Base-by-base conservation (phyloP, 2,797 vertebrate genomes). In the Karalla daura region DNA sequence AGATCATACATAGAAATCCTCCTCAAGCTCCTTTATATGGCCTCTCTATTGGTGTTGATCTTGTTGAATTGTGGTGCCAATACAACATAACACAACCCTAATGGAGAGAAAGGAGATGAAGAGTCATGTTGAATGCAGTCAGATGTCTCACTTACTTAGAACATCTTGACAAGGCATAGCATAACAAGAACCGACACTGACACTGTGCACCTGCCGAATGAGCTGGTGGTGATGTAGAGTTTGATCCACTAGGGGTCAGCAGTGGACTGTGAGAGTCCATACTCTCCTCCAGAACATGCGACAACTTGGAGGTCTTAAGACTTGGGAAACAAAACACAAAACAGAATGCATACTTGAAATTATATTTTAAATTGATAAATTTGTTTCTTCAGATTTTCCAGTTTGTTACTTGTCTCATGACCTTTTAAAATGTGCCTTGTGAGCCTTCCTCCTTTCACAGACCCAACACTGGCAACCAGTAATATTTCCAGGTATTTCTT, bases 201-300 rank as follows among this genome's bases (percentile, higher is more conserved):
- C 7, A 1, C 0, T 28, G 35, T 8, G 20, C 12, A 32, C 12
- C 44, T 28, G 62, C 5, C 5, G 17, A 11, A 17, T 9, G 2
- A 21, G 7, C 1, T 13, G 4, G 15, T 24, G 2, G 71, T 41
- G 83, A 21, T 70, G 14, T 12, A 33, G 0, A 0, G 0, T 32
- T 20, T 51, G 0, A 37, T 5, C 87, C 90, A 88, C 80, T 64
- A 80, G 90, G 44, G 72, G 82, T 49, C 81, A 87, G 80, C 65
- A 68, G 76, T 23, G 46, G 41, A 71, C 76, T 71, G 65, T 25
- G 7, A 28, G 33, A 76, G 23, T 36, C 14, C 15, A 0, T 0
- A 4, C 14, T 41, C 36, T 56, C 23, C 11, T 14, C 8, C n/a
- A 36, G 24, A n/a, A n/a, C n/a, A n/a, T n/a, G n/a, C n/a, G n/a